Evolutionary conservation across 2,888 invertebrate species (phyloP), one percentile per base, ranked within the genome.

Genomic region (Himalopsyche japonica): DNA sequence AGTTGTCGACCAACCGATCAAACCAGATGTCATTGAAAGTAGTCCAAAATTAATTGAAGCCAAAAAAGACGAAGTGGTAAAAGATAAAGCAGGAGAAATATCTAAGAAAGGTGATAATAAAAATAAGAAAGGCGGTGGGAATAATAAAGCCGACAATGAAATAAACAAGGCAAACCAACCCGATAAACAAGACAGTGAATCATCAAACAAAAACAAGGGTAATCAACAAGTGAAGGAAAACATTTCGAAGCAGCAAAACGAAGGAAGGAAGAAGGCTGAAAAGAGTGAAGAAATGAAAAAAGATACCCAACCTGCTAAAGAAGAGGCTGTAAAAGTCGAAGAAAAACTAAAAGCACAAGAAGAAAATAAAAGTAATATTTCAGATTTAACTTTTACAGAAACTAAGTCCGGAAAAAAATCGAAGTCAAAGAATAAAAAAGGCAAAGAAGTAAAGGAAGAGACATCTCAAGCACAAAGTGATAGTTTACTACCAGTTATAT

Each of bases 1-100:
- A 47, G 37, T 77, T 10, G 79, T 32, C n/a, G 79, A 78, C n/a
- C 90, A 90, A 85, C 90, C 90, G 49, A 86, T 89, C 43, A 90
- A 90, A 82, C 91, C 91, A 43, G 15, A 43, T 43, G 15, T 43
- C 15, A 15, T 1, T 43, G 57, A 57, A 57, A n/a, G 57, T 57
- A 57, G 20, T 20, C 84, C 89, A 91, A 87, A 89, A 90, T 49
- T 84, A 90, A 81, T 86, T 90, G 64, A 20, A 30, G 32, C 0
- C 37, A 49, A 82, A 80, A 49, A 49, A 18, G 88, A 88, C 80
- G 85, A 30, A 15, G 70, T 8, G 18, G 15, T 34, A 15, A 57
- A 80, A 20, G 76, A 48, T 20, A 80, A 83, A 43, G 37, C n/a
- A 20, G 27, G 47, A 10, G 80, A 80, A 48, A 48, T 76, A 24